Base-by-base conservation (phyloP, 2,113 vertebrate genomes). In the Ursus arctos region DNA sequence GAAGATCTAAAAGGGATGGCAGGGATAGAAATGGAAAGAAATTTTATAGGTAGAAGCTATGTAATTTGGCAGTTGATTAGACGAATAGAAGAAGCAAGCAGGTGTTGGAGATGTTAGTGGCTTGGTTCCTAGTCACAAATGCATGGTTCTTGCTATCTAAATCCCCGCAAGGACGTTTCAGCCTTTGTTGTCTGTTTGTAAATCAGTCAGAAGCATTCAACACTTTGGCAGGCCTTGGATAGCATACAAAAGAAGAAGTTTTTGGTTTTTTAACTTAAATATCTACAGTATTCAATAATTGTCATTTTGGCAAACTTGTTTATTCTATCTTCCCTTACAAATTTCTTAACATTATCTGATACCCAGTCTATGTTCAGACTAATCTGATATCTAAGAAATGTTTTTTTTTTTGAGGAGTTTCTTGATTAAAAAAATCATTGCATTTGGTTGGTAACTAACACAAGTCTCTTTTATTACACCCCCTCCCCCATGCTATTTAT, bases 171-270 rank as follows among this genome's bases (percentile, higher is more conserved):
- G 24, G 59, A 79, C 4, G 12, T 2, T 61, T 96, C 26, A 51
- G 51, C 59, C 18, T 79, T 82, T 59, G 14, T 65, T 92, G 16
- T 95, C 36, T 84, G 6, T 84, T 91, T 82, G 28, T 89, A 49
- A 43, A 33, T 51, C 19, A 61, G 22, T 59, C 19, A 57, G 36
- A 69, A 95, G 36, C 49, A n/a, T 72, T 95, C 15, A 40, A 2
- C 40, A 72, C n/a, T 82, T 96, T 40, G 9, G 33, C 72, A 88
- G 71, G 22, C n/a, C 43, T n/a, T 80, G 28, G 40, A 14, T 85
- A 97, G 93, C 92, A 79, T 10, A 86, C 33, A 85, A 93, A 88
- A 65, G 26, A 65, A 90, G 59, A 49, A n/a, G 31, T 14, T 61
- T 71, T n/a, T 36, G 0, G 33, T 55, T 91, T 76, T 31, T 77